Conservation (phyloP, 2,113 vertebrate genomes). For the Bos indicus region DNA sequence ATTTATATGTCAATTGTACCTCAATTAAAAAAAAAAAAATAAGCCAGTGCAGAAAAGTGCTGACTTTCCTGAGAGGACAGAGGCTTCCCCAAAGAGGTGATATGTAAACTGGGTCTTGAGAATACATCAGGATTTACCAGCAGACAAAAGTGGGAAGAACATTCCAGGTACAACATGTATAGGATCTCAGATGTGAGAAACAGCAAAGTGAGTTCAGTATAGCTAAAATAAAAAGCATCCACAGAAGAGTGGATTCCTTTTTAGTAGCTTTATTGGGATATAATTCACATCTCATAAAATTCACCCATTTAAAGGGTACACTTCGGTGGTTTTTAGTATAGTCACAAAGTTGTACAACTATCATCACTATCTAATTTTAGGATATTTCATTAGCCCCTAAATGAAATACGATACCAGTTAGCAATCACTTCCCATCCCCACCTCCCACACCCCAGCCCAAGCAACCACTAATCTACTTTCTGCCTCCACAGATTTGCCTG, state of each 20-base stretch:
- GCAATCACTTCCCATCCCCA: neutral
- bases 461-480: neutral
- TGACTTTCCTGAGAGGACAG: neutral
- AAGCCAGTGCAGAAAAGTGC: neutral
- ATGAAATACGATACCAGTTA: neutral
- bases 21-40: neutral
- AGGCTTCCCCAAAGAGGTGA: neutral
- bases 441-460: neutral
- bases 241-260: neutral
- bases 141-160: neutral
- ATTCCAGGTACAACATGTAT: neutral
- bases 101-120: neutral
- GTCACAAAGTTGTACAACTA: neutral
- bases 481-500: neutral
- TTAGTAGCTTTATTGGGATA: neutral
- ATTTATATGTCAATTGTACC: neutral
- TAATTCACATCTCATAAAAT: constrained; percentile 25
- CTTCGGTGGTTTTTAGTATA: neutral
- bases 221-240: neutral
- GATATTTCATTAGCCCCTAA: neutral
- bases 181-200: neutral
- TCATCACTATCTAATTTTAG: neutral
- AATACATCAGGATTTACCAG: neutral
- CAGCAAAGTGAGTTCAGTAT: neutral
- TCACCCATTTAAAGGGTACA: neutral